Base-by-base conservation (phyloP, 2,113 vertebrate genomes). In the Alces alces region DNA sequence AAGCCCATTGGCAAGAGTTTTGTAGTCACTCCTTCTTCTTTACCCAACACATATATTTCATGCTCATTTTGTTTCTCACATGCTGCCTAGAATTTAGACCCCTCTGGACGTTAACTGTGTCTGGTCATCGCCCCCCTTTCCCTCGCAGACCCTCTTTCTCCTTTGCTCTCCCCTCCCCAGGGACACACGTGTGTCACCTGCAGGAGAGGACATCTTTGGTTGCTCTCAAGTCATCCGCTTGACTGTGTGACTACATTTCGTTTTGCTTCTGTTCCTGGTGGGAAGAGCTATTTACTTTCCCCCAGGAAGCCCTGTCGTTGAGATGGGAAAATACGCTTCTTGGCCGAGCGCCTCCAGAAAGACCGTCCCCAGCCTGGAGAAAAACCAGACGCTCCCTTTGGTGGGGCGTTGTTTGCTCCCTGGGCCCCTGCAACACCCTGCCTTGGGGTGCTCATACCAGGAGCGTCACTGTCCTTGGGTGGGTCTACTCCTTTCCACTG, bases 211-310 rank as follows among this genome's bases (percentile, higher is more conserved):
- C 13, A 0, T 76, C 78, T 86, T 45, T 2, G 15, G 54, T 47
- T 86, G 64, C 57, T 90, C 19, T 86, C 23, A 15, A 13, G 6
- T 91, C 54, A 76, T 33, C 21, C 66, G 64, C 17, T 82, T 87
- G 50, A 47, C 61, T 80, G 70, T 16, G 5, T 36, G 84, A 55
- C 58, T 36, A 23, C 25, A 55, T 90, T 92, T 60, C 15, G 10
- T 90, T 96, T 80, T 90, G 25, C 54, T 54, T 96, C 92, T 92
- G 45, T 50, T 92, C n/a, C 88, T 97, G 57, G 47, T 73, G 45
- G 70, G 45, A 92, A 93, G 39, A 55, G 11, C 66, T 95, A 27
- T 95, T 98, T 91, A 64, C 94, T 94, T 70, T 45, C 33, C 60
- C 28, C 43, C 64, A 87, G 96, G 83, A 96, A 95, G 86, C 73